These are phyloP conservation scores for Philhelius pedissequus DNA, from an alignment of 2,888 invertebrate genomes.

Conservation along the genomic window DNA sequence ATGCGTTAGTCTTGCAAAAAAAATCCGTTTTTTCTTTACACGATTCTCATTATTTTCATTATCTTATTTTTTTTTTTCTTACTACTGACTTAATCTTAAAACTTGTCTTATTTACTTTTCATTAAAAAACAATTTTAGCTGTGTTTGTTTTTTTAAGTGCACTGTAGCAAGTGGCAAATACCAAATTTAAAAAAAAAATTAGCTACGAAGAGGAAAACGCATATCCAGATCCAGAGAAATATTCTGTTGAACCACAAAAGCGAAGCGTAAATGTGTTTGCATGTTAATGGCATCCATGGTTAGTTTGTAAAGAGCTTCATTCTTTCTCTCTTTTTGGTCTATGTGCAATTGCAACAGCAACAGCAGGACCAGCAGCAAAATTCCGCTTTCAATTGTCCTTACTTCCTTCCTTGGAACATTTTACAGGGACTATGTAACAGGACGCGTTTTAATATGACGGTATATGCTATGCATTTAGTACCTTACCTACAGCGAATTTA, in stretches of 20 bases:
- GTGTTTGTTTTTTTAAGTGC: constrained; percentile 26
- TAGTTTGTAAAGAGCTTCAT: constrained; percentile 9
- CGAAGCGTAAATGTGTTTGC: constrained; percentile 62
- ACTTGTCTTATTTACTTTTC: neutral
- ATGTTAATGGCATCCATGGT: constrained; percentile 58
- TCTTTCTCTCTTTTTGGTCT: neutral
- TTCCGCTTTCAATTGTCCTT: constrained; percentile 59
- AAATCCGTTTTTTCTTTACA: no score
- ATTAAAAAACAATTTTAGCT: neutral
- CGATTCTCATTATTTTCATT: neutral
- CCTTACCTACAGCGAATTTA: neutral
- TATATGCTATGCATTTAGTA: neutral
- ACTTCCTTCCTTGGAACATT: constrained; percentile 51
- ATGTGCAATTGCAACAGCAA: neutral
- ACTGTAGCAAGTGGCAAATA: constrained; percentile 19
- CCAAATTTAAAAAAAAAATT: neutral
- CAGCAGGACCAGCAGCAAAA: constrained; percentile 20
- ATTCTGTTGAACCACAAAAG: constrained; percentile 53
- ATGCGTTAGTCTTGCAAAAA: no score
- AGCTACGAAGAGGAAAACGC: constrained; percentile 7
- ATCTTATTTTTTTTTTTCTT: neutral
- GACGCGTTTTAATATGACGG: neutral
- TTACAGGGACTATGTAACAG: neutral
- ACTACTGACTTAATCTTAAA: neutral
- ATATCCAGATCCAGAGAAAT: constrained; percentile 5